Conservation (phyloP, 2,888 invertebrate genomes). For the Schizaphis graminum region DNA sequence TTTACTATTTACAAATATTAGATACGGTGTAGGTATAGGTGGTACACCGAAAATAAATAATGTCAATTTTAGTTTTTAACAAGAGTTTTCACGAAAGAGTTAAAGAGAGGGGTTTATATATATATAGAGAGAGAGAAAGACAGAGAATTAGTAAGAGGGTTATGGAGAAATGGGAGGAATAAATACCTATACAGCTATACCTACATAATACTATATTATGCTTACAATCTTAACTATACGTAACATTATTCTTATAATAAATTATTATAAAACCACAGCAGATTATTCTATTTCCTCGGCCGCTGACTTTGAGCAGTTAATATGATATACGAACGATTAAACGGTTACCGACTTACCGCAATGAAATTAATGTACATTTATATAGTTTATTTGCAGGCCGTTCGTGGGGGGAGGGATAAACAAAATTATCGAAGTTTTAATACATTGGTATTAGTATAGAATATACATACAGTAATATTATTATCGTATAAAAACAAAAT, state of each 20-base stretch:
- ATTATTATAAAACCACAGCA: constrained; percentile 24
- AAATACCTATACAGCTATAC: background rate
- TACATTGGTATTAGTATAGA: background rate
- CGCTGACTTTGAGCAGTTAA: background rate
- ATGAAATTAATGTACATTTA: background rate
- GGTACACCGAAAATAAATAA: constrained; percentile 4
- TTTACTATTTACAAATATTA: constrained; percentile 47
- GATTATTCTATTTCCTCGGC: background rate
- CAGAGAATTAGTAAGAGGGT: background rate
- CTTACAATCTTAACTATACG: background rate
- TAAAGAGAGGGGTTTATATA: background rate
- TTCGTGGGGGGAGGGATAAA: background rate
- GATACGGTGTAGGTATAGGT: background rate
- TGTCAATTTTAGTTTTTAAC: constrained; percentile 24
- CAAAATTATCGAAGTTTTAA: background rate
- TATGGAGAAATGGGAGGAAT: background rate
- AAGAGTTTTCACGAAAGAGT: background rate
- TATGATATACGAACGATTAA: constrained; percentile 15
- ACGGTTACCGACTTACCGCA: background rate
- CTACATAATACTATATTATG: constrained; percentile 2
- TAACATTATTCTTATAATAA: background rate
- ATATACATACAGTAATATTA: background rate
- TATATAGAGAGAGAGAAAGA: background rate
- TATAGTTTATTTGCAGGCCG: background rate
- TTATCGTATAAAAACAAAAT: background rate